Evolutionary conservation across 2,797 vertebrate species (phyloP), one percentile per base, ranked within the genome.

Genomic region (Semaprochilodus insignis): DNA sequence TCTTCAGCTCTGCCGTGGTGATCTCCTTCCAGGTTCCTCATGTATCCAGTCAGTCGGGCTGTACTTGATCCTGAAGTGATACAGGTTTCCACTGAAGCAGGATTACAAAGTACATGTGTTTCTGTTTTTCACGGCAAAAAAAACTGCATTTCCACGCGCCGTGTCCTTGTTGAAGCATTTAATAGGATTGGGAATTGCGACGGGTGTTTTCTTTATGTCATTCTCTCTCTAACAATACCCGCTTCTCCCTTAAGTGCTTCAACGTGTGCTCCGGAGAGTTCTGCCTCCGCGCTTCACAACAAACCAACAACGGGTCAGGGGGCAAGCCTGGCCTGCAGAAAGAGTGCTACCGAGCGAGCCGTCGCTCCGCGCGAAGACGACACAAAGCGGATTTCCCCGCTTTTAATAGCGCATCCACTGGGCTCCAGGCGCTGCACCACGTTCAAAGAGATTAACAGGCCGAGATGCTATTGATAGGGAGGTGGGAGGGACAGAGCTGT

Each of bases 361-460:
- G 36, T 2, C 63, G 19, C 51, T 52, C 74, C 25, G 88, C 74
- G 91, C 86, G 82, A 79, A 90, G 87, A 79, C 77, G 85, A 87
- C 87, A 86, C 84, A 88, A 92, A 92, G 92, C 88, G 91, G 91
- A 94, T 94, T 95, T 94, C 92, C 88, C 91, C 91, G 90, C 90
- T 94, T 93, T 90, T 90, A 83, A 92, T 91, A 89, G 88, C 88
- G 88, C 90, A 90, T 92, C 86, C 81, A 92, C 88, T 88, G 88
- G 83, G 93, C 94, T 93, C 85, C 84, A 86, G 94, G 94, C 94
- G 84, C 90, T 91, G 90, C 84, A 86, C 91, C 77, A 89, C 85
- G 90, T 93, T 94, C 92, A 93, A 93, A 93, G 91, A 92, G 92
- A 95, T 94, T 92, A 93, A 92, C 92, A 93, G 89, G 88, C 89